These are phyloP conservation scores for Patella vulgata DNA, from an alignment of 1,140 invertebrate genomes.

Conservation along the genomic window DNA sequence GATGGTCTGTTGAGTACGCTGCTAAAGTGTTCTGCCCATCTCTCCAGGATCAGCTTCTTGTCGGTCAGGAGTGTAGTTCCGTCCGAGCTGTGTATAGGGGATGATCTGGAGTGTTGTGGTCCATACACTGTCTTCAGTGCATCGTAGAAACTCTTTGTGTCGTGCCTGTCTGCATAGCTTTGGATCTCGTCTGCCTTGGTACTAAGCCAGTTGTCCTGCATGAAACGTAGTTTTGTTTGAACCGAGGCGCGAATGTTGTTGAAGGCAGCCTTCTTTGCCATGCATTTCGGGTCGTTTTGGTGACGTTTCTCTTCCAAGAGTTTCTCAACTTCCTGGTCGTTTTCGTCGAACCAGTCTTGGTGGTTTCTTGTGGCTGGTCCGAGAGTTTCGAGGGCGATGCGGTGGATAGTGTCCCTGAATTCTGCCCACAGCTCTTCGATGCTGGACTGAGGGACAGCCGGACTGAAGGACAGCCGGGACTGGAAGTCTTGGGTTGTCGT, in stretches of 20 bases:
- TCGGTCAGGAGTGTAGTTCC: constrained; percentile 15
- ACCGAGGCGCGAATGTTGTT: constrained; percentile 10
- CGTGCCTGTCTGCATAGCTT: constrained; percentile 20
- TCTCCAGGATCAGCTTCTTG: constrained; percentile 20
- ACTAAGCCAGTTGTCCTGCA: constrained; percentile 20
- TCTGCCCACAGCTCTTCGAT: constrained; percentile 16
- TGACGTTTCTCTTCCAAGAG: constrained; percentile 23
- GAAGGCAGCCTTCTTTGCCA: constrained; percentile 11
- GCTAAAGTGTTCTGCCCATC: constrained; percentile 30
- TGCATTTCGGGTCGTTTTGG: constrained; percentile 9
- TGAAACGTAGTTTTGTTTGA: constrained; percentile 8
- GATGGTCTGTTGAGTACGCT: constrained; percentile 16
- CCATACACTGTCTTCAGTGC: constrained; percentile 28
- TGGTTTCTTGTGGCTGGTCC: constrained; percentile 11
- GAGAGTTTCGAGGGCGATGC: constrained; percentile 1
- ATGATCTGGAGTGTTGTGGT: constrained; percentile 22
- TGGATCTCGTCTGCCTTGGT: constrained; percentile 31
- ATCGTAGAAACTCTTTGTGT: constrained; percentile 17
- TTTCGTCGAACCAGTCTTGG: constrained; percentile 32
- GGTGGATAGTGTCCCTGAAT: constrained; percentile 20
- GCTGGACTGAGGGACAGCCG: too few relatives aligned
- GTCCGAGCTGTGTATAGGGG: constrained; percentile 26
- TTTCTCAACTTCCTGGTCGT: constrained; percentile 10
- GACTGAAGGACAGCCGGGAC: too few relatives aligned
- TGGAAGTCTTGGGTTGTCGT: too few relatives aligned